A percentile compares a stretch with the other conserved stretches of the same genome.
Evolutionary conservation across 2,113 vertebrate genomes (phyloP).

Genomic region (Chaetura pelagica): DNA sequence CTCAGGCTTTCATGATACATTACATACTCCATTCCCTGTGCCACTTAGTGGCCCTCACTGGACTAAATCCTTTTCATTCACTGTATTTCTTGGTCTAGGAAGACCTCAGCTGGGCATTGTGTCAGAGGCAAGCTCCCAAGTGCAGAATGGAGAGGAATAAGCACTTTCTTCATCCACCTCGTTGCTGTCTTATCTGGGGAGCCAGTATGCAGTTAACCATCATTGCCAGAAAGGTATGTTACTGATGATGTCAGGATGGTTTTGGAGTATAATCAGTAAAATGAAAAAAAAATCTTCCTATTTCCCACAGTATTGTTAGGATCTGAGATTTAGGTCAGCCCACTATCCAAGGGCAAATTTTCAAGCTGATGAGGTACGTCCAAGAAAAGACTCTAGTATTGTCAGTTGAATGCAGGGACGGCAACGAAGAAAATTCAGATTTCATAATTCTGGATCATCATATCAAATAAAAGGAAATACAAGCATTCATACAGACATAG

Average conservation of each 20-base stretch:
- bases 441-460: not conserved
- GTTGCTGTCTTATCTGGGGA: not conserved
- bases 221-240: not conserved
- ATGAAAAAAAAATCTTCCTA: not conserved
- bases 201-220: not conserved
- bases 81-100: not conserved
- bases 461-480: not conserved
- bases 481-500: not conserved
- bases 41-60: not conserved
- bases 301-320: not conserved
- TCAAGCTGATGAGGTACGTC: not conserved
- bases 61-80: not conserved
- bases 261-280: not conserved
- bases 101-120: not conserved
- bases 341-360: not conserved
- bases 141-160: not conserved
- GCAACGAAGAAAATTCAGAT: not conserved
- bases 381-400: not conserved
- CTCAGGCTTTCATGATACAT: not conserved
- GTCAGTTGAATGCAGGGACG: not conserved
- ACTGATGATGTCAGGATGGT: not conserved
- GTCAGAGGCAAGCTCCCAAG: not conserved
- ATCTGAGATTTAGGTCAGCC: not conserved
- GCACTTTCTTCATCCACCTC: not conserved
- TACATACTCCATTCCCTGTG: not conserved